A percentile compares a stretch with the other conserved stretches of the same genome.
Conservation (phyloP, 2,113 vertebrate species). For the Nanorana parkeri region DNA sequence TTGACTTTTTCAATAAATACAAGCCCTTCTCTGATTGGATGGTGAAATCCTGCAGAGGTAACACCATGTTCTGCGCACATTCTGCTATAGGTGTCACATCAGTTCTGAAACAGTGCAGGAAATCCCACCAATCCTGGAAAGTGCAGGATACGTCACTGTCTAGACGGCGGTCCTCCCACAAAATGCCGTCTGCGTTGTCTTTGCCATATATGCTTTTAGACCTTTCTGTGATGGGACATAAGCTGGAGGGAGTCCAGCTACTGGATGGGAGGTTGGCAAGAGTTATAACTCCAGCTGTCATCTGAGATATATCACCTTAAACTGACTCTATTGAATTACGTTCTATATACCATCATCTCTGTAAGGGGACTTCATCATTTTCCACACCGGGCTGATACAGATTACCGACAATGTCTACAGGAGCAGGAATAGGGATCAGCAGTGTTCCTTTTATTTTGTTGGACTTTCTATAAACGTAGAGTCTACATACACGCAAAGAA, state of each 20-base stretch:
- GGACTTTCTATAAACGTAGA: too few relatives aligned
- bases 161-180: background rate
- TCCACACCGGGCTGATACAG: too few relatives aligned
- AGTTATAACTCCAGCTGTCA: background rate
- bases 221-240: background rate
- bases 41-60: too few relatives aligned
- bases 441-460: too few relatives aligned
- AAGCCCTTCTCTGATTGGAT: too few relatives aligned
- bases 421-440: too few relatives aligned
- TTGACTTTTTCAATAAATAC: too few relatives aligned
- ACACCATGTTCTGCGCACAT: too few relatives aligned
- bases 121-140: background rate
- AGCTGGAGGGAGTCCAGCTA: background rate
- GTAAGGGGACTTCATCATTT: background rate
- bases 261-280: background rate
- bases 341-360: too few relatives aligned
- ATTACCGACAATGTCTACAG: too few relatives aligned
- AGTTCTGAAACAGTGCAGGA: background rate
- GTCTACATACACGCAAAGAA: too few relatives aligned
- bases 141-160: background rate
- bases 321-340: background rate
- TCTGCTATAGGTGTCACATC: background rate
- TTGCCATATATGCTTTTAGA: constrained; percentile 13
- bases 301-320: background rate
- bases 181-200: background rate